These are phyloP conservation scores for Nephila pilipes DNA, from an alignment of 1,140 invertebrate species.

Conservation along the genomic window DNA sequence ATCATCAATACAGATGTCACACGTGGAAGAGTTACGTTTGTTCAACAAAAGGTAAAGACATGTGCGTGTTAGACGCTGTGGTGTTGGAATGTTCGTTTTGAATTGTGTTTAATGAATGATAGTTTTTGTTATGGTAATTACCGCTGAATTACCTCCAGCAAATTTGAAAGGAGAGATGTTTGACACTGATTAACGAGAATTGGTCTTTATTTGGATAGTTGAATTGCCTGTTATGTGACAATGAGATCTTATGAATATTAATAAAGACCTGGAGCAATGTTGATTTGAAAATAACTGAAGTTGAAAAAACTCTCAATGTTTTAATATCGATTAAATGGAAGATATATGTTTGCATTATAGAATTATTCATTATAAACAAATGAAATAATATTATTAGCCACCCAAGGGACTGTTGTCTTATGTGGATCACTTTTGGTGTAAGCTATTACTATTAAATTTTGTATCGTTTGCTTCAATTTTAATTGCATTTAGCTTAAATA, in stretches of 20 bases:
- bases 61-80: neutral
- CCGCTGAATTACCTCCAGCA: neutral
- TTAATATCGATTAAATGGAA: too few relatives aligned
- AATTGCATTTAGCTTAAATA: too few relatives aligned
- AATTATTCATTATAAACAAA: too few relatives aligned
- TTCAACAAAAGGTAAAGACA: neutral
- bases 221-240: neutral
- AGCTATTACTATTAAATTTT: too few relatives aligned
- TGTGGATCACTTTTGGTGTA: too few relatives aligned
- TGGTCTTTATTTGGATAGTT: neutral
- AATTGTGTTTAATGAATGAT: neutral
- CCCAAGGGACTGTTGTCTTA: too few relatives aligned
- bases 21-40: neutral
- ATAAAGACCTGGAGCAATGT: too few relatives aligned
- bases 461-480: too few relatives aligned
- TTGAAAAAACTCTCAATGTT: too few relatives aligned
- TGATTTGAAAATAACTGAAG: too few relatives aligned
- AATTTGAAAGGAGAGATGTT: neutral
- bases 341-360: too few relatives aligned
- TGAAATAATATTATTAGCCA: too few relatives aligned
- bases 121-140: slow-evolving; percentile 39
- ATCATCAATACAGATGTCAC: slow-evolving; percentile 2
- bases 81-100: neutral
- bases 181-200: slow-evolving; percentile 4
- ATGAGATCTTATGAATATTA: neutral